Evolutionary conservation across 2,797 vertebrate genomes (phyloP).

Genomic region (Choloepus didactylus): DNA sequence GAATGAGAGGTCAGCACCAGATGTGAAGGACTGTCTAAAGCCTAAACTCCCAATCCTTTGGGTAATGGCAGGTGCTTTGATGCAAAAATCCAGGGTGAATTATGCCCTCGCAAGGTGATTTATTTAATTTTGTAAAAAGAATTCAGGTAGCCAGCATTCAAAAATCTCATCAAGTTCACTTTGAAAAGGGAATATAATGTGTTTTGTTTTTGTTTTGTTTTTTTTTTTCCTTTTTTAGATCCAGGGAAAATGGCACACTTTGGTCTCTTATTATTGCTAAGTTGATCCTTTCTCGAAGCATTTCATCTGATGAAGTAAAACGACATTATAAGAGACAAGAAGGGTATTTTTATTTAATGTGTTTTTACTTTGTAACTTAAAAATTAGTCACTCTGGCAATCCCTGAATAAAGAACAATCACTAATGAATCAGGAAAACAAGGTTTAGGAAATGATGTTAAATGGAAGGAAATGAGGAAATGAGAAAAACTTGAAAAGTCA

Average conservation of each 20-base stretch:
- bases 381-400: neutral
- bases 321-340: conserved; percentile 91
- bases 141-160: neutral
- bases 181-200: conserved; percentile 3
- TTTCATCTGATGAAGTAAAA: conserved; percentile 86
- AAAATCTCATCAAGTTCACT: conserved; percentile 9
- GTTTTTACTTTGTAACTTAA: conserved; percentile 50
- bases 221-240: conserved; percentile 88
- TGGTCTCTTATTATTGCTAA: conserved; percentile 95
- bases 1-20: neutral
- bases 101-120: neutral
- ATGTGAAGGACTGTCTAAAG: neutral
- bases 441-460: conserved; percentile 7
- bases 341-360: conserved; percentile 88
- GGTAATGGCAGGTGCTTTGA: neutral
- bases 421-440: neutral
- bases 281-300: conserved; percentile 87
- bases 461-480: neutral
- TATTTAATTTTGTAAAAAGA: conserved; percentile 52
- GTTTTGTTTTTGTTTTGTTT: neutral
- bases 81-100: neutral
- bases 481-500: neutral
- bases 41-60: neutral
- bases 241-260: conserved; percentile 92
- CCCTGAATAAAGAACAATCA: neutral